Evolutionary conservation across 2,888 invertebrate genomes (phyloP).

Genomic region (Drosophila affinis): DNA sequence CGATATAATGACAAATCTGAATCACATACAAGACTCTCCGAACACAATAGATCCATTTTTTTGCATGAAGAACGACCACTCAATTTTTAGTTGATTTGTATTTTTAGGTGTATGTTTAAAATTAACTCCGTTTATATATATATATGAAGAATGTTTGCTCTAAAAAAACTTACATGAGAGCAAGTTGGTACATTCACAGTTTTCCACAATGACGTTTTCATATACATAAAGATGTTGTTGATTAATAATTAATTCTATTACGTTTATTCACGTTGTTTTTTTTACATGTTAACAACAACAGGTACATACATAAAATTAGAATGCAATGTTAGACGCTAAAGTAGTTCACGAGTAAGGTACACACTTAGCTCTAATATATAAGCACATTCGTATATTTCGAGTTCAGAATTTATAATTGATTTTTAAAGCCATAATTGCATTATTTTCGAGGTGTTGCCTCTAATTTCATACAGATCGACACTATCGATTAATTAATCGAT

Average conservation of each 20-base stretch:
- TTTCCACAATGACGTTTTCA: too few relatives aligned
- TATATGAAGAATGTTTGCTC: neutral
- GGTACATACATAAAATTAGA: neutral
- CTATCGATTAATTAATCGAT: neutral
- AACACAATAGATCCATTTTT: conserved; percentile 48
- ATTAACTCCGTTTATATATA: neutral
- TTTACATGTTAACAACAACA: neutral
- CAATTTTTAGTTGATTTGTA: neutral
- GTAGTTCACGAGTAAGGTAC: neutral
- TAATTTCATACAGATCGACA: neutral
- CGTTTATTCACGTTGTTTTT: neutral
- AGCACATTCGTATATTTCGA: neutral
- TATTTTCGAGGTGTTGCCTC: neutral
- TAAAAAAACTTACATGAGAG: neutral
- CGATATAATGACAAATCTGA: conserved; percentile 26
- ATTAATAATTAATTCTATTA: neutral
- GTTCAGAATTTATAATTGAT: neutral
- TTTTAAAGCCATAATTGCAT: neutral
- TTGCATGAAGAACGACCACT: neutral
- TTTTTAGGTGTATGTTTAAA: neutral
- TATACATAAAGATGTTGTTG: too few relatives aligned
- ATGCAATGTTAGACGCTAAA: neutral
- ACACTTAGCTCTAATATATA: neutral
- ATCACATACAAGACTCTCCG: conserved; percentile 40
- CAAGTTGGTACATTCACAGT: too few relatives aligned